Evolutionary conservation across 2,113 vertebrate genomes (phyloP).

Genomic region (Morphnarchus princeps): DNA sequence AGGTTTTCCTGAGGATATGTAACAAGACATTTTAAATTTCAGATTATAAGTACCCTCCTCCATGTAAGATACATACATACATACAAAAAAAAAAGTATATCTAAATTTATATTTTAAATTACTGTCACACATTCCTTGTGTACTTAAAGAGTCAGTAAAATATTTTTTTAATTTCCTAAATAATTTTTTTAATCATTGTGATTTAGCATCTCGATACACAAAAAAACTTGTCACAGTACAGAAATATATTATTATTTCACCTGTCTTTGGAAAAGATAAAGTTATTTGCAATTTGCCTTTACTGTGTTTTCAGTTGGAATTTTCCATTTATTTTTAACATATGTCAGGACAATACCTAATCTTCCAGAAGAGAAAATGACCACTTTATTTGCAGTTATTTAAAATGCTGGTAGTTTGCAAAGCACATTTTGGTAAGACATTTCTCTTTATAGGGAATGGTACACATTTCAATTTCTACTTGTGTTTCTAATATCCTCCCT

Average conservation of each 20-base stretch:
- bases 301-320: not conserved
- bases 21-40: not conserved
- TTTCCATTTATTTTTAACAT: not conserved
- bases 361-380: not conserved
- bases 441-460: not conserved
- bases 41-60: not conserved
- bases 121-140: not conserved
- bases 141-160: not conserved
- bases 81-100: not conserved
- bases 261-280: not conserved
- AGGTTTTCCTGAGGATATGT: not conserved
- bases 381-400: not conserved
- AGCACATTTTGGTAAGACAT: not conserved
- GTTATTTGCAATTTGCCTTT: not conserved
- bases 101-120: not conserved
- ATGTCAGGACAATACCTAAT: not conserved
- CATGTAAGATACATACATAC: not conserved
- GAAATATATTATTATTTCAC: not conserved
- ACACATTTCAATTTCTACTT: not conserved
- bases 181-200: not conserved
- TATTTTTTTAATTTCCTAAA: not conserved
- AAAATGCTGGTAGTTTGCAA: not conserved
- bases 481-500: constrained; percentile 12
- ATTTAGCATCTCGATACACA: not conserved
- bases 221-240: not conserved